Evolutionary conservation across 2,797 vertebrate species (phyloP).

Genomic region (Tadarida brasiliensis): DNA sequence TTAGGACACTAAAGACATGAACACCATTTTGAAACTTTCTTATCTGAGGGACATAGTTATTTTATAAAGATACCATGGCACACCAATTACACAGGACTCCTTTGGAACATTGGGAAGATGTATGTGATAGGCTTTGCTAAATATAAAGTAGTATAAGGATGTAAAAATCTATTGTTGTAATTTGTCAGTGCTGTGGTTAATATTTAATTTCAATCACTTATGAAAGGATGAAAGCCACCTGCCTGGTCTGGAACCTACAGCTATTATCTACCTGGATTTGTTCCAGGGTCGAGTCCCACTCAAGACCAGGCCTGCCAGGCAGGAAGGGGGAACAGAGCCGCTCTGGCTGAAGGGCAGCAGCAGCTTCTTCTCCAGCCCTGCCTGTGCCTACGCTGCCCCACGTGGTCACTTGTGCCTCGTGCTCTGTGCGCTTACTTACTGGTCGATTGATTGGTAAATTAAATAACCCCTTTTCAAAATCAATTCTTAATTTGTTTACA

Average conservation of each 20-base stretch:
- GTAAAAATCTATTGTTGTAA: conserved; percentile 39
- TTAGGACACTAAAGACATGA: neutral
- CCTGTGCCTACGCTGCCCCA: no score
- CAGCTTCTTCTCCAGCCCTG: neutral
- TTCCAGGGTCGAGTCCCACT: neutral
- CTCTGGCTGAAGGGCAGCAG: neutral
- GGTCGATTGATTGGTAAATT: neutral
- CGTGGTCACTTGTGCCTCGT: neutral
- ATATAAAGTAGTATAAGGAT: conserved; percentile 48
- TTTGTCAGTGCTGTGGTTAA: conserved; percentile 62
- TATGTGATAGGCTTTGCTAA: neutral
- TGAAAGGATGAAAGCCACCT: conserved; percentile 39
- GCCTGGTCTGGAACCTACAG: conserved; percentile 3
- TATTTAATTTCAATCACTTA: conserved; percentile 71
- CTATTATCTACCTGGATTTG: conserved; percentile 48
- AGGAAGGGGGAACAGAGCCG: neutral
- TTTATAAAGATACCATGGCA: neutral
- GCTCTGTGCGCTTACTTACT: neutral
- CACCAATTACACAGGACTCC: neutral
- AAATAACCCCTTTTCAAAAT: conserved; percentile 38
- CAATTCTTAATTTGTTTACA: neutral
- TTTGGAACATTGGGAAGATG: neutral
- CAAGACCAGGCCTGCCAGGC: neutral
- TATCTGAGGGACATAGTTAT: neutral
- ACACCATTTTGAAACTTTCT: conserved; percentile 40